Evolutionary conservation across 2,888 invertebrate species (phyloP), one percentile per base, ranked within the genome.

Genomic region (Parascotia fuliginaria): DNA sequence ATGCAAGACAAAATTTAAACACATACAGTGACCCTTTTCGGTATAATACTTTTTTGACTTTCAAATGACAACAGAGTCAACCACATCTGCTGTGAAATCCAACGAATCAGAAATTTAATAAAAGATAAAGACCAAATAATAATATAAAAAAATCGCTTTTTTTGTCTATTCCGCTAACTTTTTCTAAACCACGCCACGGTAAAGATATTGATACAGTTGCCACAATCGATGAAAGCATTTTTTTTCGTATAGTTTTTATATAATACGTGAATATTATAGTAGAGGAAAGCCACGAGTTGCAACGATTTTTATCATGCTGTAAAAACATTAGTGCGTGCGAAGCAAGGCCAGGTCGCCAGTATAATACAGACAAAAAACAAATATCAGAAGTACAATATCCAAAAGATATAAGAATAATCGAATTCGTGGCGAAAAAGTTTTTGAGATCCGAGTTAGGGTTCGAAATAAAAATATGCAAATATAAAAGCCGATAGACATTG

Each of bases 351-450:
- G n/a, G n/a, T n/a, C n/a, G n/a, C n/a, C n/a, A n/a, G n/a, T n/a
- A n/a, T n/a, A n/a, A n/a, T n/a, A n/a, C n/a, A n/a, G n/a, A n/a
- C n/a, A n/a, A 73, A 77, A 77, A 79, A 77, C 79, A 81, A 80
- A 82, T 81, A 80, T 79, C 75, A 64, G 56, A 58, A 73, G 74
- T 73, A 77, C 75, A 77, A 73, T 78, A 77, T 75, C 68, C 55
- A 42, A 59, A 47, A 65, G 73, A 78, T 80, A 78, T 73, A 67
- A 65, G 74, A 77, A 81, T 81, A 81, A 83, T 83, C 81, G 78
- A 80, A 81, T 81, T 72, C 72, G 70, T 66, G 63, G 44, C 58
- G 13, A 29, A 60, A 75, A 78, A 81, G 62, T 64, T 77, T 49
- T 75, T 55, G 63, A 65, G 65, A 66, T 54, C 52, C 42, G 31